Conservation (phyloP, 2,888 invertebrate genomes). For the Neoascia interrupta region DNA sequence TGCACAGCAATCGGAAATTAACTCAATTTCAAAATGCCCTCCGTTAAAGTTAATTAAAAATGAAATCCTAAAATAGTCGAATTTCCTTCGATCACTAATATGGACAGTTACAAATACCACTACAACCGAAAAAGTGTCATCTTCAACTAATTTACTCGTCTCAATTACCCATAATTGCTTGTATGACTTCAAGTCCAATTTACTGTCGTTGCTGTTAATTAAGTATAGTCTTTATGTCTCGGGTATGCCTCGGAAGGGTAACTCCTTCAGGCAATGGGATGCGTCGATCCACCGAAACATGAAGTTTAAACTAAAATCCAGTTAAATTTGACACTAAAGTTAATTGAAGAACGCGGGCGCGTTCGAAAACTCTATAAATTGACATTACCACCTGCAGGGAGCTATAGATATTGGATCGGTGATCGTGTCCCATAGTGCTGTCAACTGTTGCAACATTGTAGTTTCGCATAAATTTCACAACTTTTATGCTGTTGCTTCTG, state of each 20-base stretch:
- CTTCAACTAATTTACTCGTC: slow-evolving; percentile 39
- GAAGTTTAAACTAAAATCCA: slow-evolving; percentile 8
- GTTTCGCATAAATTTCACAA: slow-evolving; percentile 36
- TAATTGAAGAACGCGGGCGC: slow-evolving; percentile 25
- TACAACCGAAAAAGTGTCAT: slow-evolving; percentile 30
- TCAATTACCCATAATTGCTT: slow-evolving; percentile 34
- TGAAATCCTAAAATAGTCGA: background rate
- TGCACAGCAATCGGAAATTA: slow-evolving; percentile 9
- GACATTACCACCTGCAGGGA: slow-evolving; percentile 29
- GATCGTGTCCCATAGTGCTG: slow-evolving; percentile 10
- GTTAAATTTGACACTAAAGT: slow-evolving; percentile 20
- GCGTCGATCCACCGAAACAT: background rate
- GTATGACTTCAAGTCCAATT: slow-evolving; percentile 10
- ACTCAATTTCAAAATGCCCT: background rate
- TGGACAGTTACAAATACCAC: slow-evolving; percentile 2
- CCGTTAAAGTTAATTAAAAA: slow-evolving; percentile 19
- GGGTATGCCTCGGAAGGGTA: background rate
- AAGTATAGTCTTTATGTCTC: slow-evolving; percentile 3
- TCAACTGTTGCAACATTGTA: slow-evolving; percentile 56
- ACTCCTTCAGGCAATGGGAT: background rate
- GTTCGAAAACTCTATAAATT: slow-evolving; percentile 39
- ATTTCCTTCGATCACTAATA: background rate
- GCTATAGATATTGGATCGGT: too few species aligned
- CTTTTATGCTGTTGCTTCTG: background rate
- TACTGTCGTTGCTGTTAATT: slow-evolving; percentile 51